Percentiles rank a stretch among this genome's conserved stretches.
Evolutionary conservation across 2,888 invertebrate species (phyloP).

Genomic region (Sinopyrophorus schimmeli): DNA sequence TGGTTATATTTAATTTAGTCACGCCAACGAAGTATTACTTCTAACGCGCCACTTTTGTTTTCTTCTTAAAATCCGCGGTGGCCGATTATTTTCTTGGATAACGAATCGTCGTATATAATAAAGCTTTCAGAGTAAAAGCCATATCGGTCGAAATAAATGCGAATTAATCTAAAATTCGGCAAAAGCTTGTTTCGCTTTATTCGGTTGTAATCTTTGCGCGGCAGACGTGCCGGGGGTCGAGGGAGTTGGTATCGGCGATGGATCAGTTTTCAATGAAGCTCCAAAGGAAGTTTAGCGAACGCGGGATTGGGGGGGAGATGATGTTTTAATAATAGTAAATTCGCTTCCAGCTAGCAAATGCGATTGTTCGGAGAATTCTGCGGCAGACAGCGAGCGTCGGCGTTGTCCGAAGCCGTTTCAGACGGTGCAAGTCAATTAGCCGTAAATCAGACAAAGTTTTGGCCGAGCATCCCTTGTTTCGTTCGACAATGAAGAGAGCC

Average conservation of each 20-base stretch:
- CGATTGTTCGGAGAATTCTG: constrained; percentile 35
- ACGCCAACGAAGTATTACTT: too few species aligned
- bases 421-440: constrained; percentile 40
- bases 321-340: constrained; percentile 45
- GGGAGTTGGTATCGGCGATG: constrained; percentile 36
- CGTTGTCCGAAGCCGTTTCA: constrained; percentile 35
- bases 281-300: constrained; percentile 35
- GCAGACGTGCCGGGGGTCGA: constrained; percentile 37
- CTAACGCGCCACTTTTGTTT: too few species aligned
- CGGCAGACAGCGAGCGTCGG: constrained; percentile 25
- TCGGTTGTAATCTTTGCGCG: constrained; percentile 39
- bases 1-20: too few species aligned
- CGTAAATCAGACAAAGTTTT: constrained; percentile 42
- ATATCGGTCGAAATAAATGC: constrained; percentile 21
- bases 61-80: constrained; percentile 3
- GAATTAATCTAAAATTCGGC: constrained; percentile 29
- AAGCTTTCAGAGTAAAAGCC: constrained; percentile 16
- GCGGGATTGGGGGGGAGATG: constrained; percentile 28
- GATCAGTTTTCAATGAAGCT: constrained; percentile 42
- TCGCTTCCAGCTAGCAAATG: constrained; percentile 36
- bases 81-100: not conserved
- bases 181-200: constrained; percentile 37
- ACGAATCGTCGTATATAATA: constrained; percentile 20
- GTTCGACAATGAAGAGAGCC: constrained; percentile 34
- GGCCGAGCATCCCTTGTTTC: constrained; percentile 33